phyloP scores from a whole-genome alignment of 2,797 vertebrate genomes.

The Salarias fasciatus region DNA sequence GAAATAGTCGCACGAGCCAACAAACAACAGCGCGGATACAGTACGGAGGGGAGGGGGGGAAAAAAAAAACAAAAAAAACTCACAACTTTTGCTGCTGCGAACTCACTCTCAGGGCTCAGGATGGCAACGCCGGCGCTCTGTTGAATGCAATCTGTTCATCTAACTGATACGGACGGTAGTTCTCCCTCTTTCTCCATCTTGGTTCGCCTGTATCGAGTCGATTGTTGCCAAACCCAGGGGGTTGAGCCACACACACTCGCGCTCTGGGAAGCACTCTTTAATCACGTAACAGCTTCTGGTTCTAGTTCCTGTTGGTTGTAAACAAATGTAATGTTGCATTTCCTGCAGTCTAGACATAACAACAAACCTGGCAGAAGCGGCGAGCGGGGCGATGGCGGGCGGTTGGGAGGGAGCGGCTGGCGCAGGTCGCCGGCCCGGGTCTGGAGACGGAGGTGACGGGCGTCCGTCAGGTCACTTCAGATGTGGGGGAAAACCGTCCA shows the following conservation, averaged over 20 bases:
- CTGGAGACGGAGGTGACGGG: slow-evolving; percentile 22
- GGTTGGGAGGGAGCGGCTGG: slow-evolving; percentile 76
- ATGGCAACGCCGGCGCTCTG: slow-evolving; percentile 12
- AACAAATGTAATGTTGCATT: slow-evolving; percentile 89
- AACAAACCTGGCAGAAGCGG: slow-evolving; percentile 79
- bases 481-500: no score
- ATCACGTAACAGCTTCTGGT: slow-evolving; percentile 82
- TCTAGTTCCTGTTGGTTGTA: slow-evolving; percentile 86
- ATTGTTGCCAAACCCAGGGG: slow-evolving; percentile 76
- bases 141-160: slow-evolving; percentile 41
- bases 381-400: slow-evolving; percentile 71
- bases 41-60: not conserved
- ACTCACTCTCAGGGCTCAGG: slow-evolving; percentile 31
- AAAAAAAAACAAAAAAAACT: slow-evolving; percentile 5
- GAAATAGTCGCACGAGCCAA: slow-evolving; percentile 44
- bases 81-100: slow-evolving; percentile 18
- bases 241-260: slow-evolving; percentile 74
- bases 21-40: slow-evolving; percentile 41
- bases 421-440: slow-evolving; percentile 59
- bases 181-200: slow-evolving; percentile 52
- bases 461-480: no score
- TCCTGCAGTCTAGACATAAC: slow-evolving; percentile 89
- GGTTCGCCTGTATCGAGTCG: slow-evolving; percentile 62
- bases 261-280: slow-evolving; percentile 81
- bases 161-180: slow-evolving; percentile 26